Base-by-base conservation (phyloP, 2,797 vertebrate species). In the Prunella strophiata region DNA sequence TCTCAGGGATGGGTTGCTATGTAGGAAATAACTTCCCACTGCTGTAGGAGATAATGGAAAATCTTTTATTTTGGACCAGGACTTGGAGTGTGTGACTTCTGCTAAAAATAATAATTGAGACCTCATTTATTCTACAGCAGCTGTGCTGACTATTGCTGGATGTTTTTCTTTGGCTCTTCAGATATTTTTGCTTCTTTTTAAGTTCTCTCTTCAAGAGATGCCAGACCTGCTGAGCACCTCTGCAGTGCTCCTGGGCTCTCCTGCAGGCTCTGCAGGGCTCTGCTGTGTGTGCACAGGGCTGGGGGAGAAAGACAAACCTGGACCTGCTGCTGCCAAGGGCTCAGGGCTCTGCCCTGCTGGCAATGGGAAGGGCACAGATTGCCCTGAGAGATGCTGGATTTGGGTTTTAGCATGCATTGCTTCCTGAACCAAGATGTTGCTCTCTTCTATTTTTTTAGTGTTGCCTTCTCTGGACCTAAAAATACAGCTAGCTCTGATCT, bases 51-150 rank as follows among this genome's bases (percentile, higher is more conserved):
- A 61, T 77, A 71, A 72, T 23, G 29, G 57, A 65, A 91, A 50
- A 81, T 57, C 48, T 76, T 87, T 80, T 50, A 40, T 81, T 94
- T 92, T 88, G 73, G 45, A 66, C 51, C 42, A 61, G 68, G 61
- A n/a, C 43, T 72, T 79, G 22, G 62, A 4, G 66, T n/a, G 63
- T 51, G 16, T 43, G 47, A 72, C 43, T 88, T 92, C 38, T 82
- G 45, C 78, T 89, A 54, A 85, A 91, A 89, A 74, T 73, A 76
- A 51, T 59, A 57, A 65, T 52, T 45, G 67, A 92, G 80, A 55
- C 40, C 29, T 89, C 40, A 47, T 95, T 85, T 78, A 73, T 68
- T 74, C 66, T 40, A 6, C 36, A 58, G 65, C 66, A 93, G 59
- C 87, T 88, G 80, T 45, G 75, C 43, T 0, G 32, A 42, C 29